Percentiles rank a stretch among this genome's conserved stretches.
Evolutionary conservation across 2,888 invertebrate genomes (phyloP).

Genomic region (Prosapia bicincta): DNA sequence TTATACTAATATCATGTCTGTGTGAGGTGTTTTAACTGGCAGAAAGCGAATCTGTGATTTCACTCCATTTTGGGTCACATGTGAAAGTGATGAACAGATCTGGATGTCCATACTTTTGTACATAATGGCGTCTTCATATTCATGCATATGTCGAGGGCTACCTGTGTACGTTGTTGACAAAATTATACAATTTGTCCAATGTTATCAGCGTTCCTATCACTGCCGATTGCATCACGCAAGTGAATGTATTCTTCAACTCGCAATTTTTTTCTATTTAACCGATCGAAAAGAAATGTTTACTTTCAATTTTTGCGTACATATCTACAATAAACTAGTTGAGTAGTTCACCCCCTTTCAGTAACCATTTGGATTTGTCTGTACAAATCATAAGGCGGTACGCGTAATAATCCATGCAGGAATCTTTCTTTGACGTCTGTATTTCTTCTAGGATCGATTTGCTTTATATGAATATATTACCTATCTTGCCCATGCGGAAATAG

Average conservation of each 20-base stretch:
- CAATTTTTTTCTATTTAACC: neutral
- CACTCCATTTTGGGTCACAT: slow-evolving; percentile 41
- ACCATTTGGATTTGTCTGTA: neutral
- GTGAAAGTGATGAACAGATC: slow-evolving; percentile 40
- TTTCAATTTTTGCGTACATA: neutral
- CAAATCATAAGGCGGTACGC: neutral
- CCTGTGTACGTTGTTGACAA: neutral
- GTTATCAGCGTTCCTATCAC: neutral
- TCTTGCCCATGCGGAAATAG: no score
- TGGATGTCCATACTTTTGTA: slow-evolving; percentile 39
- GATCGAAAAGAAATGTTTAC: neutral
- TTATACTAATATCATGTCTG: slow-evolving; percentile 39
- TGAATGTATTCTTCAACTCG: neutral
- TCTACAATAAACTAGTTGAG: neutral
- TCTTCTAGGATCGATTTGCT: no score
- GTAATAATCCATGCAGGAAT: slow-evolving; percentile 6
- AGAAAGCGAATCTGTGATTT: slow-evolving; percentile 35
- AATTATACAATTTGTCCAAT: neutral
- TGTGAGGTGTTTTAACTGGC: slow-evolving; percentile 31
- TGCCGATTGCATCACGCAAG: slow-evolving; percentile 10
- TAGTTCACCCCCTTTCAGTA: neutral
- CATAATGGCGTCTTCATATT: slow-evolving; percentile 33
- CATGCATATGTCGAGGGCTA: slow-evolving; percentile 11
- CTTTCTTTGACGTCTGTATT: no score
- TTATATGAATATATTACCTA: no score